Evolutionary conservation across 2,888 invertebrate species (phyloP).

Genomic region (Dryadula phaetusa): DNA sequence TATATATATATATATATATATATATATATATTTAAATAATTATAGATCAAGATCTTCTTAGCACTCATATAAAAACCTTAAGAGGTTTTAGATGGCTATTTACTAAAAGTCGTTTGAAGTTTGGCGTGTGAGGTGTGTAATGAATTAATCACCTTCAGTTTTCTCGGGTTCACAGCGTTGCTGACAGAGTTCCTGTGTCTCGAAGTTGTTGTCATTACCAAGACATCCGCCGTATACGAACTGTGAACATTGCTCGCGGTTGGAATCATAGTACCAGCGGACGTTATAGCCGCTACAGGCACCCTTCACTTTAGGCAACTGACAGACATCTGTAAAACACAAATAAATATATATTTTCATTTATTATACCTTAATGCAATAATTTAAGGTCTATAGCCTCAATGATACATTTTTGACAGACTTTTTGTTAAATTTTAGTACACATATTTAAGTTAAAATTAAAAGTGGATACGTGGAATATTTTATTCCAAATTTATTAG

Average conservation of each 20-base stretch:
- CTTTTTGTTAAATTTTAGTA: no score
- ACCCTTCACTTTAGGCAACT: constrained; percentile 91
- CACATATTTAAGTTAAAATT: no score
- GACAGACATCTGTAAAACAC: constrained; percentile 86
- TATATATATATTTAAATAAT: no score
- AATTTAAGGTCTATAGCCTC: no score
- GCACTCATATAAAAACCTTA: no score
- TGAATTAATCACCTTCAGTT: constrained; percentile 84
- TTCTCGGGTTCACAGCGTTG: constrained; percentile 85
- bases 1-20: no score
- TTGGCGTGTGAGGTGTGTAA: background rate
- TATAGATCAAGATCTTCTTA: no score
- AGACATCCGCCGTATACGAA: constrained; percentile 96
- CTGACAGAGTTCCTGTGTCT: constrained; percentile 90
- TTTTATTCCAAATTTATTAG: no score
- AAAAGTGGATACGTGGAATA: no score
- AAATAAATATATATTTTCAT: background rate
- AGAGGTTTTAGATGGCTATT: no score
- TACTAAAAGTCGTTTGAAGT: background rate
- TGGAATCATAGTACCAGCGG: constrained; percentile 93
- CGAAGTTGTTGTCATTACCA: constrained; percentile 95
- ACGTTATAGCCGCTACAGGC: constrained; percentile 92
- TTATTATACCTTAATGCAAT: no score
- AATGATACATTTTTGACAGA: no score
- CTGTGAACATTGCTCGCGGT: constrained; percentile 90